Evolutionary conservation across 2,113 vertebrate species (phyloP).

Genomic region (Morone saxatilis): DNA sequence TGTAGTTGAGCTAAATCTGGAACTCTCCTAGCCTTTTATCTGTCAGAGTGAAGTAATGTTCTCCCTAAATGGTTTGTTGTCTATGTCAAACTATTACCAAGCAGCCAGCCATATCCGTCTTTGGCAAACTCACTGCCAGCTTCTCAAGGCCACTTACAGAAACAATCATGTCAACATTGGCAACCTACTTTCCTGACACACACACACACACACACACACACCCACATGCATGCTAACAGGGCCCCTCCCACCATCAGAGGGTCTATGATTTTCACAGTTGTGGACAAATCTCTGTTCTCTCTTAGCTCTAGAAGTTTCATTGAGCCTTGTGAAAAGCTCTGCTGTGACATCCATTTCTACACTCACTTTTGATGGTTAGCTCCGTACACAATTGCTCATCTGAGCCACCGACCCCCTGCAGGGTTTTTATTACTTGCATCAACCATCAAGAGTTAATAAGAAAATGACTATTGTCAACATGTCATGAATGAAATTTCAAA

Average conservation of each 20-base stretch:
- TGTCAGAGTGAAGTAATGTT: constrained; percentile 3
- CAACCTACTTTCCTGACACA: background rate
- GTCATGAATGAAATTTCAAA: constrained; percentile 58
- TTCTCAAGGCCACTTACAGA: constrained; percentile 45
- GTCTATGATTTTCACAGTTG: constrained; percentile 53
- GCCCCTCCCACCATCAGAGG: constrained; percentile 18
- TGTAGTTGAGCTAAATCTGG: background rate
- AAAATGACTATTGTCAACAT: constrained; percentile 62
- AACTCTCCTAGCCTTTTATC: background rate
- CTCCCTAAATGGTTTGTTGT: constrained; percentile 20
- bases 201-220: constrained; percentile 1
- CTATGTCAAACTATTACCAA: constrained; percentile 38
- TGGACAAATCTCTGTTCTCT: constrained; percentile 53
- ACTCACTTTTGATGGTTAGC: constrained; percentile 51
- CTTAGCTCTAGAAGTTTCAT: constrained; percentile 29
- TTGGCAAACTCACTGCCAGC: constrained; percentile 38
- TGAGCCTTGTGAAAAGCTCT: constrained; percentile 28
- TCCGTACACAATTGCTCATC: constrained; percentile 35
- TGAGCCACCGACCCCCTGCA: constrained; percentile 25
- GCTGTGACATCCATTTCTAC: constrained; percentile 54
- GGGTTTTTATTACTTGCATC: constrained; percentile 61
- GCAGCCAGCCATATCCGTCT: background rate
- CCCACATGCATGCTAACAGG: constrained; percentile 19
- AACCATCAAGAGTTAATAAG: constrained; percentile 61
- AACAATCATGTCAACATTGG: constrained; percentile 18